Evolutionary conservation across 2,113 vertebrate species (phyloP), one percentile per base, ranked within the genome.

Genomic region (Notarius lentiginosus): DNA sequence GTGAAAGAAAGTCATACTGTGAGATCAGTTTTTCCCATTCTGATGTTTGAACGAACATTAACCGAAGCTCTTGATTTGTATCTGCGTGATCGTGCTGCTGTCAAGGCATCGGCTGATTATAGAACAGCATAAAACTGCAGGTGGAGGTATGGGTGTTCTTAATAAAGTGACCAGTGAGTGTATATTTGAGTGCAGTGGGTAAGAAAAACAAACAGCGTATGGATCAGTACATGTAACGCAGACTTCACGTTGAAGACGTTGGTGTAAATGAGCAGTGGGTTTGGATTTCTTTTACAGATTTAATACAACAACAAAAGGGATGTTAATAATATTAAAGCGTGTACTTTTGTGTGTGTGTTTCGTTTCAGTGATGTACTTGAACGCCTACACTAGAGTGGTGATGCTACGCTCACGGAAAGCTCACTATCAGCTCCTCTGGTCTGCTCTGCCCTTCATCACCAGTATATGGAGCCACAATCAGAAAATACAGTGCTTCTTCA

Each of bases 311-410:
- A 34, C 12, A 9, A 5, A 68, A 68, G 1, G 14, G 17, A 5
- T 5, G 1, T 30, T 30, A 17, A 30, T 17, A 2, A 30, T 15
- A 68, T 27, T 68, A 34, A 17, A 14, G 15, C 17, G 68, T 18
- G 17, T 76, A 24, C 2, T 15, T 58, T 17, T 80, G 55, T 80
- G 15, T 79, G 76, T 79, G 18, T 41, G 56, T 86, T 58, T 9
- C 24, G 56, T 86, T 82, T 80, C 88, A 99, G 98, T 99, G 91
- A 96, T 96, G 88, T 99, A 99, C 89, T 92, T 99, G 88, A 99
- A 99, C 61, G 96, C 96, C 51, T 96, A 97, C 73, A 99, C 97
- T 5, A 97, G 97, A 80, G 93, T 96, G 18, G 96, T 97, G 82
- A 94, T 99, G 0, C 93, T 99, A 84, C 96, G 97, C 8, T 97